These are phyloP conservation scores for Operophtera brumata DNA, from an alignment of 2,888 invertebrate species.

Conservation along the genomic window DNA sequence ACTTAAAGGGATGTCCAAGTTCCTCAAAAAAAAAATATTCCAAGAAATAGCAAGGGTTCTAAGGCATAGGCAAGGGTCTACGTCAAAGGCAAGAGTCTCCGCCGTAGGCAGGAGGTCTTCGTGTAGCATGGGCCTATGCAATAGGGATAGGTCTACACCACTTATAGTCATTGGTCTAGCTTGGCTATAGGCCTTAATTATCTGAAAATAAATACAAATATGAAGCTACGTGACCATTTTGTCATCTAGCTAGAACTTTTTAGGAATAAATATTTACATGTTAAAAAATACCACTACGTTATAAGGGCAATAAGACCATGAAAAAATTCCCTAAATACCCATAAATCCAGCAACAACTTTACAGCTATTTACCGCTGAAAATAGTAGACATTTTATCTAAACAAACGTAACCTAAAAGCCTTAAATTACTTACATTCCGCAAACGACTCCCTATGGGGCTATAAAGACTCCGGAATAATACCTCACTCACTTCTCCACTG, in stretches of 20 bases:
- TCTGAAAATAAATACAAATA: no score
- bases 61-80: background rate
- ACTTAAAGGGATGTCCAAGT: no score
- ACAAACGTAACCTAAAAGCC: constrained; percentile 1
- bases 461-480: background rate
- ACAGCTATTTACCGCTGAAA: constrained; percentile 3
- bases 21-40: no score
- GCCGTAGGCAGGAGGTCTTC: background rate
- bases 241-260: no score
- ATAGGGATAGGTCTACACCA: constrained; percentile 10
- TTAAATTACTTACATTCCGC: constrained; percentile 20
- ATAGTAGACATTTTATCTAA: background rate
- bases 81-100: constrained; percentile 9
- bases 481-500: constrained; percentile 15
- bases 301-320: background rate
- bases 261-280: no score
- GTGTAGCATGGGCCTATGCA: no score
- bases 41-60: no score
- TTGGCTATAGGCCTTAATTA: no score
- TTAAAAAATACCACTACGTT: no score
- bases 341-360: constrained; percentile 5
- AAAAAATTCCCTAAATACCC: constrained; percentile 8
- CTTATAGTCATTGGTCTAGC: constrained; percentile 7
- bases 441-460: constrained; percentile 9
- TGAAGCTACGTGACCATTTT: no score